Evolutionary conservation across 2,888 invertebrate genomes (phyloP), one percentile per base, ranked within the genome.

Genomic region (Molorchus minor): DNA sequence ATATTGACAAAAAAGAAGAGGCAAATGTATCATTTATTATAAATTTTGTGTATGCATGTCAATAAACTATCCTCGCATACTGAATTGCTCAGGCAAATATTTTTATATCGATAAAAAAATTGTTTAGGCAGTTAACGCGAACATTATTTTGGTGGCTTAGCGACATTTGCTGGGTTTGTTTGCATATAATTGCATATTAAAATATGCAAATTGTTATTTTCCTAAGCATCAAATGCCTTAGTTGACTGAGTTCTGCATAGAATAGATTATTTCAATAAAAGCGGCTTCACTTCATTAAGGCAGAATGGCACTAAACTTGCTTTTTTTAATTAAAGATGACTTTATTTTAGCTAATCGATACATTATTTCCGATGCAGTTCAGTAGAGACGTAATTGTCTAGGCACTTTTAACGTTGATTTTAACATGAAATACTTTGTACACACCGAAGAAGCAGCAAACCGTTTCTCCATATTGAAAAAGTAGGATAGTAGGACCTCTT

Each of bases 181-280:
- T 64, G 61, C 63, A 61, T 61, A 58, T 61, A 61, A 64, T 64
- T 61, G 63, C 58, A 64, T 64, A 64, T 64, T 64, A 58, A 64
- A 64, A 64, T 61, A 64, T 64, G 60, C 19, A 64, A 64, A 64
- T 64, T 46, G 55, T 33, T 51, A 52, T 59, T 58, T 60, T 58
- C 60, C 30, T 30, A 36, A 38, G 59, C 53, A 58, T 61, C 61
- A 56, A 60, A 58, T 52, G 53, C 57, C 47, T 16, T 62, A 36
- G 19, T 36, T 10, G 17, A 21, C 47, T 21, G 47, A 36, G 21
- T 49, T 19, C 25, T 20, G 33, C 12, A 3, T 33, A 33, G 5
- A 33, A 21, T 13, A 15, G 19, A 19, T 43, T 43, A 21, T 43
- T 43, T 43, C 21, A 43, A 7, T 43, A n/a, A 21, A 21, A 41